These are phyloP conservation scores for Potorous gilbertii DNA, from an alignment of 2,797 vertebrate species.

Conservation along the genomic window DNA sequence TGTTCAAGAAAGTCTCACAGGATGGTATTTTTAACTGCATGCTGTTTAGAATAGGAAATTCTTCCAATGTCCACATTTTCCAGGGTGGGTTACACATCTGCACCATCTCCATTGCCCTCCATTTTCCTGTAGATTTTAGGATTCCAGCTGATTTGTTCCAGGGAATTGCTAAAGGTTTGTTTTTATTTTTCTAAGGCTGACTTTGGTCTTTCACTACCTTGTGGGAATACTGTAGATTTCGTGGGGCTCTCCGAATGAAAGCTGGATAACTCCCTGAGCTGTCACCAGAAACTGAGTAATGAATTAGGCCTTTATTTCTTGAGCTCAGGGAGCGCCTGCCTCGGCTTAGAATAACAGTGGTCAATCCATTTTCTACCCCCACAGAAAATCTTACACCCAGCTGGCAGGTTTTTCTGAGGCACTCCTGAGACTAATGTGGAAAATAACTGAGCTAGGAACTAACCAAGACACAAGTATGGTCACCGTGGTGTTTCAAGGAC, in stretches of 20 bases:
- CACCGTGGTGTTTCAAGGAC: slow-evolving; percentile 20
- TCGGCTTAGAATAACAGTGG: slow-evolving; percentile 50
- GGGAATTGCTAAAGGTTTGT: slow-evolving; percentile 69
- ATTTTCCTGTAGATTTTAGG: slow-evolving; percentile 77
- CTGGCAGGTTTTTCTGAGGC: slow-evolving; percentile 68
- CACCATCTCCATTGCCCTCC: slow-evolving; percentile 68
- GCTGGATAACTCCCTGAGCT: slow-evolving; percentile 76
- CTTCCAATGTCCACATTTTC: slow-evolving; percentile 84
- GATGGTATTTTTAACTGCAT: slow-evolving; percentile 85
- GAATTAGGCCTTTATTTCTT: slow-evolving; percentile 81
- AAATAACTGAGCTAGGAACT: slow-evolving; percentile 63
- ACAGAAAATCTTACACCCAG: slow-evolving; percentile 74
- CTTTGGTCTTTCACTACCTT: slow-evolving; percentile 69
- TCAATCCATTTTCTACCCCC: slow-evolving; percentile 75
- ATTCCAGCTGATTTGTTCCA: slow-evolving; percentile 70
- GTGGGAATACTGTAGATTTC: slow-evolving; percentile 77
- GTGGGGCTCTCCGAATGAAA: slow-evolving; percentile 76
- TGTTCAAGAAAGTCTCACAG: slow-evolving; percentile 80
- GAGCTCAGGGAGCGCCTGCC: not conserved
- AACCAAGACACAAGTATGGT: slow-evolving; percentile 11
- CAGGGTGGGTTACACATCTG: slow-evolving; percentile 71
- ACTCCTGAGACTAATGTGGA: slow-evolving; percentile 69
- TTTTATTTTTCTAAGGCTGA: slow-evolving; percentile 73
- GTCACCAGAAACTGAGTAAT: slow-evolving; percentile 68
- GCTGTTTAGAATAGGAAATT: slow-evolving; percentile 87